Conservation (phyloP, 2,113 vertebrate species). For the Malurus elegans region DNA sequence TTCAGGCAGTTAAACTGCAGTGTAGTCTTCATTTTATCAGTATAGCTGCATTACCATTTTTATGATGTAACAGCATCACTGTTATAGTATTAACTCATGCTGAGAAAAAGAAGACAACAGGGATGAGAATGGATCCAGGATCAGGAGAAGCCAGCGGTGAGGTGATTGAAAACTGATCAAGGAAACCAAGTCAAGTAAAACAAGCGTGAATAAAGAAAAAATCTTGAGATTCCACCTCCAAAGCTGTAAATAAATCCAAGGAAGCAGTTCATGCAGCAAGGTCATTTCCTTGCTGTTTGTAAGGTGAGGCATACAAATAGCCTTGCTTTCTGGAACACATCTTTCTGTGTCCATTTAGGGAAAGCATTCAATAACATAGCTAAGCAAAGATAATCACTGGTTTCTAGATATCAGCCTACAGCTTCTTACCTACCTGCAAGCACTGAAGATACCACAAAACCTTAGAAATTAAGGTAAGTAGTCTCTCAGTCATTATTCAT, state of each 20-base stretch:
- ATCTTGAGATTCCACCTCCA: not conserved
- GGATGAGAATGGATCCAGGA: not conserved
- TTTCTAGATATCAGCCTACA: not conserved
- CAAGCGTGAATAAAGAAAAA: not conserved
- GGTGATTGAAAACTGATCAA: not conserved
- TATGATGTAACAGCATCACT: not conserved
- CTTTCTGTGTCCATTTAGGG: not conserved
- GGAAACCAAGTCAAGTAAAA: not conserved
- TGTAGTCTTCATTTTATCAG: not conserved
- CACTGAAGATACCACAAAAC: not conserved
- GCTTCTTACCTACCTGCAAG: not conserved
- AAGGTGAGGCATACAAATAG: not conserved
- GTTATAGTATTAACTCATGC: not conserved
- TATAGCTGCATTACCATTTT: not conserved
- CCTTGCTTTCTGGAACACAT: not conserved
- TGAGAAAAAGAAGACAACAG: not conserved
- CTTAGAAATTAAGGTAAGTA: not conserved
- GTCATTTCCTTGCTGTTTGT: not conserved
- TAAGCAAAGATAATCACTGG: not conserved
- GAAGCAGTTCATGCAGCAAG: not conserved
- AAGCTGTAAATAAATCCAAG: not conserved
- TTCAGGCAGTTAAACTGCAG: not conserved
- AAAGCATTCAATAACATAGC: not conserved
- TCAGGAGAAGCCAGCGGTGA: not conserved
- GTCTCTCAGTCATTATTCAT: conserved; percentile 7